These are phyloP conservation scores for Campoletis raptor DNA, from an alignment of 2,888 invertebrate species.

Conservation along the genomic window DNA sequence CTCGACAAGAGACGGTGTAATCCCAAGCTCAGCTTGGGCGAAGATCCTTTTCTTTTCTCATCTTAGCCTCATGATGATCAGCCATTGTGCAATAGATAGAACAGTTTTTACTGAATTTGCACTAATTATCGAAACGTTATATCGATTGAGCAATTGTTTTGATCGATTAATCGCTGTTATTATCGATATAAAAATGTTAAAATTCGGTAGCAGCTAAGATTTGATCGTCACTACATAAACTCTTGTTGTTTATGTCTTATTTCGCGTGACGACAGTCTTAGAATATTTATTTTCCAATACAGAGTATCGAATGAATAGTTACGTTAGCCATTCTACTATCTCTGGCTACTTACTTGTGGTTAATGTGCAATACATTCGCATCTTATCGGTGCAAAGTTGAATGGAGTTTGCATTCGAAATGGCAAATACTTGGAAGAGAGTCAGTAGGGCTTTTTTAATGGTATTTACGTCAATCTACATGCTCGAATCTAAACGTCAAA, in stretches of 20 bases:
- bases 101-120: not conserved
- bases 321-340: conserved; percentile 29
- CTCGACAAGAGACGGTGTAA: not conserved
- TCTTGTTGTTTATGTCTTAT: not conserved
- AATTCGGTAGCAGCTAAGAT: not conserved
- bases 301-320: conserved; percentile 8
- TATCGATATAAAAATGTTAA: not conserved
- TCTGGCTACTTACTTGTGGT: conserved; percentile 22
- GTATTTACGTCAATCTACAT: conserved; percentile 25
- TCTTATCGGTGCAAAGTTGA: conserved; percentile 20
- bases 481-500: not conserved
- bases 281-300: conserved; percentile 13
- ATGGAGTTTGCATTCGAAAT: conserved; percentile 13
- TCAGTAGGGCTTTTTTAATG: conserved; percentile 7
- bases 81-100: not conserved
- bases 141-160: not conserved
- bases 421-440: not conserved
- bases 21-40: conserved; percentile 1
- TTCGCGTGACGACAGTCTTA: not conserved
- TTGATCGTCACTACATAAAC: not conserved
- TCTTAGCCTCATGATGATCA: not conserved
- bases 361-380: conserved; percentile 23
- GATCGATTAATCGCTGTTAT: not conserved
- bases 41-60: conserved; percentile 7
- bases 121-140: not conserved